phyloP scores from a whole-genome alignment of 2,113 vertebrate species.

The Odobenus rosmarus region DNA sequence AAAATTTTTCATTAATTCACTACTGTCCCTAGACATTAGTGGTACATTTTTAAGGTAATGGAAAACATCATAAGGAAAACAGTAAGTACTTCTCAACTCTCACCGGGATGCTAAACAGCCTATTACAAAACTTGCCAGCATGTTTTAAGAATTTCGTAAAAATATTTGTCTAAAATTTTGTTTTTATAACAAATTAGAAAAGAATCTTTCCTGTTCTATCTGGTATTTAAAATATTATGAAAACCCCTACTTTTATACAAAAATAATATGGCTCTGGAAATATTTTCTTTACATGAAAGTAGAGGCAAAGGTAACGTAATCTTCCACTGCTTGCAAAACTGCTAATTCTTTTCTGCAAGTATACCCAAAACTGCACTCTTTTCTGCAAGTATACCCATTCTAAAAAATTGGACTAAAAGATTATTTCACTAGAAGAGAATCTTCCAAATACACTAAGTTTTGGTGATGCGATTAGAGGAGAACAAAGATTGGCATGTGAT shows the following conservation, averaged over 20 bases:
- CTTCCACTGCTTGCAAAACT: not conserved
- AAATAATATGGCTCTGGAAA: conserved; percentile 30
- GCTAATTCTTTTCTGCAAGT: not conserved
- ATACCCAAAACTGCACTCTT: not conserved
- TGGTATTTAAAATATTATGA: conserved; percentile 55
- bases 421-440: not conserved
- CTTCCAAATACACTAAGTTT: not conserved
- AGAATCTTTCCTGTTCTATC: conserved; percentile 1
- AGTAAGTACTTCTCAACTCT: conserved; percentile 67
- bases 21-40: conserved; percentile 57
- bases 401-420: not conserved
- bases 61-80: conserved; percentile 74
- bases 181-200: conserved; percentile 28
- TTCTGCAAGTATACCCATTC: not conserved
- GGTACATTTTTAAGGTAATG: conserved; percentile 67
- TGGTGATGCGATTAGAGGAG: not conserved
- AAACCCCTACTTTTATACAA: not conserved
- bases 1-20: conserved; percentile 76
- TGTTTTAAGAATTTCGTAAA: conserved; percentile 68
- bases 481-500: not conserved
- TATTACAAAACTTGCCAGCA: conserved; percentile 44
- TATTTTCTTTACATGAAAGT: conserved; percentile 26
- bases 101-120: conserved; percentile 58
- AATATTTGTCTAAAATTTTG: conserved; percentile 59
- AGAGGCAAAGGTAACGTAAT: not conserved